Conservation (phyloP, 2,888 invertebrate genomes). For the Drosophila yooni region DNA sequence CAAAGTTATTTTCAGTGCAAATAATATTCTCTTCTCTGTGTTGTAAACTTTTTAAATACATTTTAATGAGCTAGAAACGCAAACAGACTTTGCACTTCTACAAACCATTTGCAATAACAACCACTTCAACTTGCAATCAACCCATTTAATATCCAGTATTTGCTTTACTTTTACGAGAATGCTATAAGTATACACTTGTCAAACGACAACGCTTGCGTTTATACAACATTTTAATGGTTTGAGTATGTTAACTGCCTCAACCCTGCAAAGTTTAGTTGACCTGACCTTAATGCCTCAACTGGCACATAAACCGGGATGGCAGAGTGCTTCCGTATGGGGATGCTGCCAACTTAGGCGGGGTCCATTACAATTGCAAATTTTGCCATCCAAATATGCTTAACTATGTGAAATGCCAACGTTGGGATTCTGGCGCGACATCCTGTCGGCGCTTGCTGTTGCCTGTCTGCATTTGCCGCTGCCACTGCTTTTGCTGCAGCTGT, state of each 20-base stretch:
- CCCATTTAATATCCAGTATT: conserved; percentile 44
- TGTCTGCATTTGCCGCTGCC: conserved; percentile 22
- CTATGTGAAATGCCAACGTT: conserved; percentile 47
- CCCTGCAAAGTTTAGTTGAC: conserved; percentile 31
- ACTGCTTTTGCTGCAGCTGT: conserved; percentile 14
- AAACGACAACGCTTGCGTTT: conserved; percentile 5
- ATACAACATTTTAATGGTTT: conserved; percentile 27
- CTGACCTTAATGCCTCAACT: conserved; percentile 44
- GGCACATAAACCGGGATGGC: not conserved
- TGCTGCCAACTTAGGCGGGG: conserved; percentile 45
- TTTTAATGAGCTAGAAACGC: not conserved
- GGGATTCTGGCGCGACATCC: conserved; percentile 66
- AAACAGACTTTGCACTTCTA: not conserved
- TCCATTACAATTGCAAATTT: conserved; percentile 78
- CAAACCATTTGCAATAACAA: conserved; percentile 20
- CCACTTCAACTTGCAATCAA: conserved; percentile 29
- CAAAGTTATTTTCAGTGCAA: not conserved
- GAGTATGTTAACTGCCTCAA: conserved; percentile 60
- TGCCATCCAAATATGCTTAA: conserved; percentile 70
- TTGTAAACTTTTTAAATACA: not conserved
- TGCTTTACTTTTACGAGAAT: conserved; percentile 25
- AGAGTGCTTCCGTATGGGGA: conserved; percentile 6
- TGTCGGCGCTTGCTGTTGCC: conserved; percentile 55
- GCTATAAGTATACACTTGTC: conserved; percentile 45
- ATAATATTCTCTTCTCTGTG: not conserved